Base-by-base conservation (phyloP, 1,140 invertebrate genomes). In the Calosoma granatense region DNA sequence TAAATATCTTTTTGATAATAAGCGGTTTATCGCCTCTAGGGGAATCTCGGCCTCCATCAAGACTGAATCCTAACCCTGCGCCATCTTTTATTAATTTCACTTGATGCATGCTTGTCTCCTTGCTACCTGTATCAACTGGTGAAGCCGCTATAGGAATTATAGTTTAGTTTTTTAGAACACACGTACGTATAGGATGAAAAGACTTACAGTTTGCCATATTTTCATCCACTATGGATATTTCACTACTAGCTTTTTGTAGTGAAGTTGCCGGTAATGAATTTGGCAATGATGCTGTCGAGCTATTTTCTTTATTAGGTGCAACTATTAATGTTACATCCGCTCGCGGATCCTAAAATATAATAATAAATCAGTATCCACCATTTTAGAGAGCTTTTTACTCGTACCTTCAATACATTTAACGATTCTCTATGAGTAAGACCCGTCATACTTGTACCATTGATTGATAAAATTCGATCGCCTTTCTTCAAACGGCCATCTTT, bases 31-130 rank as follows among this genome's bases (percentile, higher is more conserved):
- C 90, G 12, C 93, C 93, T 51, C 83, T 73, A 0, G 90, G 91
- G 17, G 92, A 94, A 65, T 91, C 90, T 64, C 87, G 85, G 19
- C 93, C 93, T 56, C 93, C 93, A 68, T 95, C 91, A 41, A 97
- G 79, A 65, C 91, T 92, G 70, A 97, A 94, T 43, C 93, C 93
- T 39, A 95, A 77, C 9, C 92, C 92, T 59, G 89, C 87, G 58
- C 86, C 88, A 63, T 93, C 92, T 68, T 95, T 95, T 15, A 82
- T 76, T 61, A 94, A 80, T 55, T 81, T 81, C 36, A 92, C 78
- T 43, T 74, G 65, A 51, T 36, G 26, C 6, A 36, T 47, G 9
- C 4, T 47, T 9, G 41, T 12, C 4, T 11, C 41, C 41, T 47
- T 47, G 6, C 9, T 47, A 78, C 72, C 52, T 73, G 71, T 26